These are phyloP conservation scores for Thaumatotibia leucotreta DNA, from an alignment of 1,140 invertebrate genomes.

Conservation along the genomic window DNA sequence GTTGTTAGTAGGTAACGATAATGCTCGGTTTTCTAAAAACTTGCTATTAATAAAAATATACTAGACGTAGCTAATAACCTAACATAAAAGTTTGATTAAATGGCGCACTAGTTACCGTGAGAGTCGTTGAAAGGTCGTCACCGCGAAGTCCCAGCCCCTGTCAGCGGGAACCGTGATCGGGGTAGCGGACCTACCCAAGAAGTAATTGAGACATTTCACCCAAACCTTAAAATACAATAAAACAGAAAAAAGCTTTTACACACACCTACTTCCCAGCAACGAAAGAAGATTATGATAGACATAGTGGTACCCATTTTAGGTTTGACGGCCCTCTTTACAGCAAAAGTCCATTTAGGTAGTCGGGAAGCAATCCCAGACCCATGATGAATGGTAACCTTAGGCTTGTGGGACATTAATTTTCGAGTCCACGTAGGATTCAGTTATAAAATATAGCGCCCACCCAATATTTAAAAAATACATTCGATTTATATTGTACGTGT, in stretches of 20 bases:
- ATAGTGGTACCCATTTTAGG: conserved; percentile 8
- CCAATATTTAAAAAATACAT: too few relatives aligned
- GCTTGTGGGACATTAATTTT: conserved; percentile 21
- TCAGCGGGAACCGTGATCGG: neutral
- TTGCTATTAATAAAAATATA: too few relatives aligned
- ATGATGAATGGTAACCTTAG: conserved; percentile 16
- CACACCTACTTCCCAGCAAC: neutral
- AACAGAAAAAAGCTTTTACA: conserved; percentile 16
- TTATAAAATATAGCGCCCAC: neutral
- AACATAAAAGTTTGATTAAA: neutral
- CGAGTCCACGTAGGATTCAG: neutral
- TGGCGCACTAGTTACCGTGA: neutral
- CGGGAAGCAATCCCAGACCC: neutral
- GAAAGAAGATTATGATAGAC: neutral
- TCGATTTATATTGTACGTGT: too few relatives aligned
- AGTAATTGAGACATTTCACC: conserved; percentile 16
- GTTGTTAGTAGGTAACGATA: too few relatives aligned
- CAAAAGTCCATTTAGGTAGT: conserved; percentile 34
- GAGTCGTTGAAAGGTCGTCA: neutral
- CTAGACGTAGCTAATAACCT: neutral
- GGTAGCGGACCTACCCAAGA: neutral
- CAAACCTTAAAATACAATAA: conserved; percentile 12
- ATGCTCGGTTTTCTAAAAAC: too few relatives aligned
- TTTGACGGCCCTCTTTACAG: conserved; percentile 20
- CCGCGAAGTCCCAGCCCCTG: neutral